Conservation (phyloP, 1,140 invertebrate species). For the Pararge aegeria region DNA sequence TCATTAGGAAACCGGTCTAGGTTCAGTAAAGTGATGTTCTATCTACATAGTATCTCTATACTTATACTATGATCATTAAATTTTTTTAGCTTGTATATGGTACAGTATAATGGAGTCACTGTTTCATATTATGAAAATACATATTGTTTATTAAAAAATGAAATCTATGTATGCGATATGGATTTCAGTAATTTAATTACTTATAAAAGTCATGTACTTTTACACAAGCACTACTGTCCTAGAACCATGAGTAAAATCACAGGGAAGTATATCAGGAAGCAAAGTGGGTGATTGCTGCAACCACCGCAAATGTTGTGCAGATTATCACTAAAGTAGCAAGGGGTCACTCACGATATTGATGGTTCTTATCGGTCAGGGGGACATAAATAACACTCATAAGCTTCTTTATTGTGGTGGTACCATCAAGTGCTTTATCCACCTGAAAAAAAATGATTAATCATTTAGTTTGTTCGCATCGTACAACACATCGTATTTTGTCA, state of each 20-base stretch:
- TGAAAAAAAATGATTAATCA: conserved; percentile 54
- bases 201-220: background rate
- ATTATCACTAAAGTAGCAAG: conserved; percentile 19
- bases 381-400: conserved; percentile 99
- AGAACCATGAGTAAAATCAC: conserved; percentile 22
- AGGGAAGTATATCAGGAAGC: conserved; percentile 23
- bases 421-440: conserved; percentile 93
- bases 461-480: too few relatives aligned
- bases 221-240: background rate
- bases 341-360: conserved; percentile 71
- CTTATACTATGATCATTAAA: too few relatives aligned
- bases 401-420: conserved; percentile 86
- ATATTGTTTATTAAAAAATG: too few relatives aligned
- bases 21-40: too few relatives aligned
- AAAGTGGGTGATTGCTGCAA: conserved; percentile 22
- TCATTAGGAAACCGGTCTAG: too few relatives aligned
- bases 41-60: too few relatives aligned
- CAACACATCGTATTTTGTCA: too few relatives aligned
- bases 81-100: too few relatives aligned
- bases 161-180: background rate
- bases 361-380: conserved; percentile 91
- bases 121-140: too few relatives aligned
- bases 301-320: conserved; percentile 17
- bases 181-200: background rate
- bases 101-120: too few relatives aligned